A percentile compares a stretch with the other conserved stretches of the same genome.
Evolutionary conservation across 2,888 invertebrate species (phyloP).

Genomic region (Monopis laevigella): DNA sequence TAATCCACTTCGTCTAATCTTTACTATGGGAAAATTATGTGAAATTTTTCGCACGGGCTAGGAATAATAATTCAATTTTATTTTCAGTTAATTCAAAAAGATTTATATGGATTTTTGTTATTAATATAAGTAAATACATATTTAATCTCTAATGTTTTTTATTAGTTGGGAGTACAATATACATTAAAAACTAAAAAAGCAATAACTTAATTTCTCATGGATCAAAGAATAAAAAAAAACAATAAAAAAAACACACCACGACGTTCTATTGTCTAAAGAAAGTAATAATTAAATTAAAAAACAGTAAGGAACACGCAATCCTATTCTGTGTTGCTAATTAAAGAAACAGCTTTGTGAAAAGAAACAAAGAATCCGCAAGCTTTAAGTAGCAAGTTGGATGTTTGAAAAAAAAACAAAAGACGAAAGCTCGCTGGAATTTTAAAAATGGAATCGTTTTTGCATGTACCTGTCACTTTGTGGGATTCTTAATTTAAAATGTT

Average conservation of each 20-base stretch:
- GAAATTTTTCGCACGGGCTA: no score
- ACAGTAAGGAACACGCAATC: constrained; percentile 54
- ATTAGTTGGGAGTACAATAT: no score
- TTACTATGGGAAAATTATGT: not conserved
- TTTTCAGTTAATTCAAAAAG: no score
- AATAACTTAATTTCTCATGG: no score
- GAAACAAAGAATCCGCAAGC: constrained; percentile 42
- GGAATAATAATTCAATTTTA: no score
- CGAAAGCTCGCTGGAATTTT: constrained; percentile 37
- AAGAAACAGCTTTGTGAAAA: constrained; percentile 46
- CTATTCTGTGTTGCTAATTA: constrained; percentile 61
- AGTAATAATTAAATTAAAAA: constrained; percentile 59
- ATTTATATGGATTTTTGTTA: no score
- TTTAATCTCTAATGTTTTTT: no score
- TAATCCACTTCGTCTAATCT: not conserved
- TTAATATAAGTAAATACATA: no score
- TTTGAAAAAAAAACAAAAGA: constrained; percentile 33
- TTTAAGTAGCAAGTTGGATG: constrained; percentile 60
- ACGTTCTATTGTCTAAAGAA: constrained; percentile 43
- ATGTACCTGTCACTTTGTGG: constrained; percentile 48
- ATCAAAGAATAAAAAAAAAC: no score
- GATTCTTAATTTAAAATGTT: no score
- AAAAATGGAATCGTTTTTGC: constrained; percentile 50
- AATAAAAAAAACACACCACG: constrained; percentile 5
- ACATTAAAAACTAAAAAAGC: no score